These are phyloP conservation scores for Felis catus DNA, from an alignment of 2,113 vertebrate genomes.

Conservation along the genomic window DNA sequence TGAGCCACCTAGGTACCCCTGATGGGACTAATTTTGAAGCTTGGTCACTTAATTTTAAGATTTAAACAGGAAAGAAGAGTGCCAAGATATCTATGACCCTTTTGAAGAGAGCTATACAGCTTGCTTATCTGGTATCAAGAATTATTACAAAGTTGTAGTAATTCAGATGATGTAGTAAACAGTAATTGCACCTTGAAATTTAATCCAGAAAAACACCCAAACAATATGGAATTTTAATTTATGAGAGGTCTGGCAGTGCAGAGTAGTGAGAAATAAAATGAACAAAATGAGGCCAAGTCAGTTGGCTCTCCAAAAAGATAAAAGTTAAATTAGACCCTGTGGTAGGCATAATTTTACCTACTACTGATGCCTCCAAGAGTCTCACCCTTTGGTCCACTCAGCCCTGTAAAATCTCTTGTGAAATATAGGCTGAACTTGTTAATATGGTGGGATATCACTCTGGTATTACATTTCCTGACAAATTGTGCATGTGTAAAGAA, in stretches of 20 bases:
- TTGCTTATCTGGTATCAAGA: not conserved
- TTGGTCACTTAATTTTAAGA: not conserved
- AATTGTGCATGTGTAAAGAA: not conserved
- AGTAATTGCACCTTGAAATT: not conserved
- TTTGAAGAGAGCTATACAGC: not conserved
- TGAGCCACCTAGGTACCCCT: not conserved
- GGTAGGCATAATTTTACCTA: not conserved
- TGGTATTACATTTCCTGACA: not conserved
- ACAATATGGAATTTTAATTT: not conserved
- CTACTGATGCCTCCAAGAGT: not conserved
- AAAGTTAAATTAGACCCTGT: not conserved
- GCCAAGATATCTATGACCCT: not conserved
- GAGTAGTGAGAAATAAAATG: conserved; percentile 1
- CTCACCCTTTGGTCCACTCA: not conserved
- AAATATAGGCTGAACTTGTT: not conserved
- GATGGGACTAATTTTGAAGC: not conserved
- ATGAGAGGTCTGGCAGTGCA: not conserved
- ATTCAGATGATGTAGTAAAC: not conserved
- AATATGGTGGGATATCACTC: not conserved
- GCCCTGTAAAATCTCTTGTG: not conserved
- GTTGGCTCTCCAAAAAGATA: not conserved
- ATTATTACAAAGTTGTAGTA: not conserved
- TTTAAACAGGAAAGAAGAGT: not conserved
- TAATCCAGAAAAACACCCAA: not conserved
- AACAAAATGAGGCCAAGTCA: not conserved